Evolutionary conservation across 2,113 vertebrate genomes (phyloP), one percentile per base, ranked within the genome.

Genomic region (Chamaea fasciata): DNA sequence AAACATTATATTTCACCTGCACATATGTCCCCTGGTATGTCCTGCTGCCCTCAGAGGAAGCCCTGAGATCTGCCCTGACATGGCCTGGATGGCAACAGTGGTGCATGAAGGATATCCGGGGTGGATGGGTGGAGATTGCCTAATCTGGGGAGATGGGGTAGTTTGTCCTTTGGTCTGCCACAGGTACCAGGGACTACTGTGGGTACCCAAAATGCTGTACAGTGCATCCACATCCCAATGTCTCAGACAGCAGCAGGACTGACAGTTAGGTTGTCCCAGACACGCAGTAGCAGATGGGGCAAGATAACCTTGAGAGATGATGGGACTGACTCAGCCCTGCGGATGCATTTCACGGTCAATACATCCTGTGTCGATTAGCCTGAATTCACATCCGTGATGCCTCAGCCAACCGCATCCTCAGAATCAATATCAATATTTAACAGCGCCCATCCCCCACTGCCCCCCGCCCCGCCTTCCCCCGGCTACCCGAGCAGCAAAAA

Each of bases 271-370:
- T 52, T 63, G 39, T 59, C 57, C 50, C 42, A 59, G 52, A 28
- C 20, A 35, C 5, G n/a, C 2, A 0, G 55, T 20, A 49, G 23
- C 35, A 67, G 27, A 64, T 24, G 47, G 27, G 35, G 13, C 49
- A 68, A 52, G 81, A 31, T 79, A 73, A 95, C 93, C 95, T 94
- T 96, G 92, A 87, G 78, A 75, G 53, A 31, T 14, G 35, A 50
- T 4, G 0, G 39, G 70, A 56, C 74, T 93, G 90, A 94, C 87
- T 95, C 87, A 95, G 74, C 74, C 74, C 69, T 68, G 74, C 7
- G 8, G 74, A 87, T 94, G 69, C 84, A 68, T 94, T 96, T 94
- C 81, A 59, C 5, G n/a, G 84, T 91, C 90, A 56, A 93, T 94
- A 89, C 53, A 68, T 87, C 84, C 93, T 87, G 78, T 49, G 84